Evolutionary conservation across 2,113 vertebrate species (phyloP).

Genomic region (Nothoprocta perdicaria): DNA sequence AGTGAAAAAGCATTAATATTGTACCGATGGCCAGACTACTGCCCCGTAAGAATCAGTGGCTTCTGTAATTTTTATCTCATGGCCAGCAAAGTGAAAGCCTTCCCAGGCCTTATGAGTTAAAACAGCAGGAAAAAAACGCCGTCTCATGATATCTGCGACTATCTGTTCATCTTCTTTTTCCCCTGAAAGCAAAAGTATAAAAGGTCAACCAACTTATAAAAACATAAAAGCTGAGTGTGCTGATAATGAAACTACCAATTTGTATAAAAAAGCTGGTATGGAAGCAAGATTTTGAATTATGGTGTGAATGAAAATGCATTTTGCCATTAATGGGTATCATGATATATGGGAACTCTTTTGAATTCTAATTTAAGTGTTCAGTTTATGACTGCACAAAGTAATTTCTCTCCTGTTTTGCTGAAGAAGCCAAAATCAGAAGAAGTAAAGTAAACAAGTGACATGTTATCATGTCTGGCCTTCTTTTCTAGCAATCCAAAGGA

Average conservation of each 20-base stretch:
- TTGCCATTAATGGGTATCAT: not conserved
- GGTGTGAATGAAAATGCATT: not conserved
- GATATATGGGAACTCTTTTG: not conserved
- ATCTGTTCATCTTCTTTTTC: conserved; percentile 73
- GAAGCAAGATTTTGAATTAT: not conserved
- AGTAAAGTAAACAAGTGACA: not conserved
- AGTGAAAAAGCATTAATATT: not conserved
- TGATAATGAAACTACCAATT: not conserved
- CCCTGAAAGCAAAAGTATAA: conserved; percentile 38
- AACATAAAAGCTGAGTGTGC: not conserved
- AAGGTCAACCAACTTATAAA: not conserved
- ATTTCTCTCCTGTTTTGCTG: not conserved
- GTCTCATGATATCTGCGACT: conserved; percentile 84
- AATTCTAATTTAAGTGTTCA: not conserved
- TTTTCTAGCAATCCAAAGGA: not conserved
- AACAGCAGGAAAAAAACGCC: conserved; percentile 81
- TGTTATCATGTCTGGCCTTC: not conserved
- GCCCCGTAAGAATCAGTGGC: conserved; percentile 89
- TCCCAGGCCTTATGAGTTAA: conserved; percentile 85
- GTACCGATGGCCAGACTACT: conserved; percentile 95
- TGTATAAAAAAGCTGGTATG: not conserved
- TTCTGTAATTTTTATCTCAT: conserved; percentile 91
- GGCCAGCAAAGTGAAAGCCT: conserved; percentile 85
- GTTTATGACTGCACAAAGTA: not conserved
- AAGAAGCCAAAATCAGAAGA: not conserved